Percentiles rank a stretch among this genome's conserved stretches.
Conservation (phyloP, 2,113 vertebrate species). For the Pleuronectes platessa region DNA sequence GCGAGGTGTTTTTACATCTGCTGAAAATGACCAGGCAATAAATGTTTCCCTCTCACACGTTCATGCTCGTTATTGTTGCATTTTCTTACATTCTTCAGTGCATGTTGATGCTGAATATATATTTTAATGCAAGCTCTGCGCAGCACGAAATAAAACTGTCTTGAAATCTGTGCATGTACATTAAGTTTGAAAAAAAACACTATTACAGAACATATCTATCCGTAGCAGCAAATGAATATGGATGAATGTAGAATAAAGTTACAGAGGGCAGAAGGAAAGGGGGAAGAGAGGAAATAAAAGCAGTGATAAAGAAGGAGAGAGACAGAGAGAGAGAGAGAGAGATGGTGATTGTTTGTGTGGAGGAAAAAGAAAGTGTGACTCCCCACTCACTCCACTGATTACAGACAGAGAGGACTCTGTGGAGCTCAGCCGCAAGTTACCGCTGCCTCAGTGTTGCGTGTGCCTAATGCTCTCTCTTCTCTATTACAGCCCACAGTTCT, state of each 20-base stretch:
- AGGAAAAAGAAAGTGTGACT: conserved; percentile 74
- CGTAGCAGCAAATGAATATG: background rate
- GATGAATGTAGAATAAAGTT: background rate
- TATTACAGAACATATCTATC: background rate
- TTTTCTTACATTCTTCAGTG: background rate
- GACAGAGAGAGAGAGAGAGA: background rate
- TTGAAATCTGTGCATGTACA: background rate
- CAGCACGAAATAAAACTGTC: background rate
- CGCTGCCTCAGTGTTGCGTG: conserved; percentile 74
- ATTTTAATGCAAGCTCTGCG: background rate
- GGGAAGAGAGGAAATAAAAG: conserved; percentile 10
- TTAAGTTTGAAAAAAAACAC: background rate
- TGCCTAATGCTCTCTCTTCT: conserved; percentile 70
- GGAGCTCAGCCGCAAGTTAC: conserved; percentile 76
- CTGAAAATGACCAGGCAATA: no score
- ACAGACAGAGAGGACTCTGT: conserved; percentile 73
- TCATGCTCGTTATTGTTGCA: background rate
- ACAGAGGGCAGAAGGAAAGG: background rate
- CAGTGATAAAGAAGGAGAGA: conserved; percentile 13
- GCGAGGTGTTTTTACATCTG: background rate
- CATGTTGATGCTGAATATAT: background rate
- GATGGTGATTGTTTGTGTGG: conserved; percentile 65
- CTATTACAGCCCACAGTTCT: conserved; percentile 71
- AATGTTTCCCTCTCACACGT: background rate
- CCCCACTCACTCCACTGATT: conserved; percentile 72